phyloP scores from a whole-genome alignment of 2,797 vertebrate genomes.

The Coreius guichenoti region DNA sequence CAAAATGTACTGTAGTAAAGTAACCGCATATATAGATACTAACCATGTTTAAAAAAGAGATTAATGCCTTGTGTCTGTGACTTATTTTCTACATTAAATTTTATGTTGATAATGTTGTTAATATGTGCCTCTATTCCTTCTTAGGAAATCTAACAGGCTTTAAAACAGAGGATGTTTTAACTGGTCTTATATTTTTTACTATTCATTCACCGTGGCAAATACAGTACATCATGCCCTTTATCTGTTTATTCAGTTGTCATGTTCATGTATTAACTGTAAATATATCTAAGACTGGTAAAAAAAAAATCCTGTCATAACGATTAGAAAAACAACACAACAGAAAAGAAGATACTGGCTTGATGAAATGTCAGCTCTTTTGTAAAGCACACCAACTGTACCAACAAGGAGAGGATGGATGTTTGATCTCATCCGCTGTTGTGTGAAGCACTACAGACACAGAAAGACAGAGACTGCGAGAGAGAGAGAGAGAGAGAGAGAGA shows the following conservation, averaged over 20 bases:
- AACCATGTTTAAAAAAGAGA: background rate
- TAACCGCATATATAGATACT: background rate
- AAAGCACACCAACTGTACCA: slow-evolving; percentile 43
- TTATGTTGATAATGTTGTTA: background rate
- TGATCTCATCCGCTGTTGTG: slow-evolving; percentile 46
- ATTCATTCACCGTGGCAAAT: background rate
- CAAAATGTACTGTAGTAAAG: background rate
- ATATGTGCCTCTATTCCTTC: background rate
- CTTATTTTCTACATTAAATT: background rate
- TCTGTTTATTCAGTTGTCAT: slow-evolving; percentile 26
- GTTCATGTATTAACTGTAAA: slow-evolving; percentile 16
- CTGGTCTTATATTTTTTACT: slow-evolving; percentile 4
- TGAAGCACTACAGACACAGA: slow-evolving; percentile 28
- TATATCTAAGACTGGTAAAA: slow-evolving; percentile 24
- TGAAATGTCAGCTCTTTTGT: slow-evolving; percentile 42
- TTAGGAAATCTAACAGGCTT: background rate
- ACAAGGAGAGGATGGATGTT: slow-evolving; percentile 50
- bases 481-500: slow-evolving; percentile 8
- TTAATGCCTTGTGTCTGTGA: background rate
- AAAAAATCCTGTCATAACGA: background rate
- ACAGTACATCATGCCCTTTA: background rate
- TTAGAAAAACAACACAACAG: slow-evolving; percentile 34
- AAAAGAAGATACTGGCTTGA: slow-evolving; percentile 32
- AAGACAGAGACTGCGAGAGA: slow-evolving; percentile 15
- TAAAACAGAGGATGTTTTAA: slow-evolving; percentile 3